A percentile compares a stretch with the other conserved stretches of the same genome.
Conservation (phyloP, 92 coral and sea anemone genomes). For the Paragorgia papillata region DNA sequence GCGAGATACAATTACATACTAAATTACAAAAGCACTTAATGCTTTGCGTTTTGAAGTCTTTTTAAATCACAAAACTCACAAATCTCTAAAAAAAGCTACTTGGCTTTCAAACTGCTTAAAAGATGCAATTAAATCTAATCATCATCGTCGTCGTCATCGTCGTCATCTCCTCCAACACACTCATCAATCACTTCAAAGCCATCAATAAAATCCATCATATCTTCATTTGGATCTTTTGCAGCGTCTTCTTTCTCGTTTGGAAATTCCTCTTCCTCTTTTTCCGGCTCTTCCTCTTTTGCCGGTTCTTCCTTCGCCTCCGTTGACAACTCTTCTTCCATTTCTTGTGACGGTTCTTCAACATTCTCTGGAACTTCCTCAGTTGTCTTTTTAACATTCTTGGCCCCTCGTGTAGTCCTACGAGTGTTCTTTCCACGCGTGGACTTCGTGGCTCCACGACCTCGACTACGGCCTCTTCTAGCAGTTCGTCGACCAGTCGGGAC, state of each 20-base stretch:
- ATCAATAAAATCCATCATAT: constrained; percentile 68
- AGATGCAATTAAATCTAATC: background rate
- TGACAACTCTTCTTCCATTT: background rate
- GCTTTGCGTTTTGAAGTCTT: no score
- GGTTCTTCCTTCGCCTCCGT: no score
- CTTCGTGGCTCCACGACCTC: constrained; percentile 59
- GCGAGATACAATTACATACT: no score
- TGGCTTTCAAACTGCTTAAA: background rate
- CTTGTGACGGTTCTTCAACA: background rate
- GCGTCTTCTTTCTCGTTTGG: background rate
- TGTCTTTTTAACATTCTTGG: constrained; percentile 50
- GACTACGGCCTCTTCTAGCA: constrained; percentile 81
- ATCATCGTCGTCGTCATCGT: constrained; percentile 5
- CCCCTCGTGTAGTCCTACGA: constrained; percentile 48
- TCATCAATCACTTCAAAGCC: constrained; percentile 97
- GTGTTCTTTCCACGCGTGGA: constrained; percentile 42
- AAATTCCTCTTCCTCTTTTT: no score
- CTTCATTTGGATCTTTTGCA: constrained; percentile 36
- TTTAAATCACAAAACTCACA: no score
- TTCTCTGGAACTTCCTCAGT: constrained; percentile 37
- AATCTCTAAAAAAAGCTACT: background rate
- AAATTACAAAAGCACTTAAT: no score
- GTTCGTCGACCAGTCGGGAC: constrained; percentile 59
- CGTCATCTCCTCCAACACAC: constrained; percentile 70
- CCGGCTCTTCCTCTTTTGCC: no score